Conservation (phyloP, 2,888 invertebrate species). For the Prosapia bicincta region DNA sequence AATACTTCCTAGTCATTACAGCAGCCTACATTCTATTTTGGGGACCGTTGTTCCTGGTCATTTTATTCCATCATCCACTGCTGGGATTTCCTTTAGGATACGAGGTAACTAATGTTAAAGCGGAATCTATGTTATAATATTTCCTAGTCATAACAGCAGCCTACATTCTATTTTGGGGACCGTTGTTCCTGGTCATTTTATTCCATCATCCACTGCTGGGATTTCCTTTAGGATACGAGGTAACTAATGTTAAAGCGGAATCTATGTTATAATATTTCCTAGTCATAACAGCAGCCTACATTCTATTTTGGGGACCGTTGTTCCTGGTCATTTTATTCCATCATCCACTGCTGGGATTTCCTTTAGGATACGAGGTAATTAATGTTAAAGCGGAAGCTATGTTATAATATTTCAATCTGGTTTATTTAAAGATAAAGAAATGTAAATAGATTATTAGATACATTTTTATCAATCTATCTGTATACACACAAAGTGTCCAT, state of each 20-base stretch:
- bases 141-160: slow-evolving; percentile 79
- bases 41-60: slow-evolving; percentile 87
- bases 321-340: slow-evolving; percentile 80
- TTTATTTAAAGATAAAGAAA: too few relatives aligned
- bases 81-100: slow-evolving; percentile 69
- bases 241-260: too few relatives aligned
- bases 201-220: slow-evolving; percentile 71
- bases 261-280: too few relatives aligned
- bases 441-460: too few relatives aligned
- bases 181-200: slow-evolving; percentile 80
- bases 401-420: too few relatives aligned
- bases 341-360: slow-evolving; percentile 68
- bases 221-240: slow-evolving; percentile 71
- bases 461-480: too few relatives aligned
- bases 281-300: slow-evolving; percentile 78
- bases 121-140: too few relatives aligned
- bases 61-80: slow-evolving; percentile 71
- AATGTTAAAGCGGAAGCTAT: too few relatives aligned
- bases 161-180: slow-evolving; percentile 88
- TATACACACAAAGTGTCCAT: too few relatives aligned
- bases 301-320: slow-evolving; percentile 87
- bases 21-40: slow-evolving; percentile 84
- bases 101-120: too few relatives aligned
- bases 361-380: slow-evolving; percentile 72
- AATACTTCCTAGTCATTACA: slow-evolving; percentile 67